phyloP scores from a whole-genome alignment of 1,140 invertebrate genomes.

The Telenomus remus region DNA sequence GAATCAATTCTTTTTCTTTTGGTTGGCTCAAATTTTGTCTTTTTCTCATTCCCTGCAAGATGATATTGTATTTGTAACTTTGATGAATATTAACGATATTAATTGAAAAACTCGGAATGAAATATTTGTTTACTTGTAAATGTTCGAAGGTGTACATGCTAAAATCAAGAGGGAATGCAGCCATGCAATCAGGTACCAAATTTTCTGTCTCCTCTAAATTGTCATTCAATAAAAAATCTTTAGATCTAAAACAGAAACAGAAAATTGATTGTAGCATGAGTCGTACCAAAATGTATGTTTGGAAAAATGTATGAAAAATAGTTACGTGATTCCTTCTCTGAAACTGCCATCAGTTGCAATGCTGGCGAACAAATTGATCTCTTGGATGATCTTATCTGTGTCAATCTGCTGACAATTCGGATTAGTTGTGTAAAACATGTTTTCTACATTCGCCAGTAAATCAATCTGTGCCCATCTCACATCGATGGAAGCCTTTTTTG shows the following conservation, averaged over 20 bases:
- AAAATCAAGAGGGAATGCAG: constrained; percentile 79
- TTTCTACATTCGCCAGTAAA: constrained; percentile 79
- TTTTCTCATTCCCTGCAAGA: constrained; percentile 78
- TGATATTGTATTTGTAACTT: constrained; percentile 19
- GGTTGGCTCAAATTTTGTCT: constrained; percentile 79
- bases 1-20: constrained; percentile 81
- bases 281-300: neutral
- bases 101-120: no score
- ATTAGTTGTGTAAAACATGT: constrained; percentile 80
- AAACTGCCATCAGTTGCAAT: constrained; percentile 76
- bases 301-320: constrained; percentile 6
- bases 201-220: constrained; percentile 51
- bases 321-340: constrained; percentile 69
- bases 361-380: constrained; percentile 84
- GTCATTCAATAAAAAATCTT: constrained; percentile 64
- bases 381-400: constrained; percentile 77
- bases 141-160: constrained; percentile 89
- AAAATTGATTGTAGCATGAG: constrained; percentile 1
- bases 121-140: constrained; percentile 78
- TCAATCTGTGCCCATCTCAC: constrained; percentile 79
- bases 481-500: constrained; percentile 81
- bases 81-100: no score
- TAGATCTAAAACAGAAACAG: constrained; percentile 56
- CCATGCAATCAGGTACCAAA: constrained; percentile 56
- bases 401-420: constrained; percentile 81